phyloP scores from a whole-genome alignment of 2,888 invertebrate species.

The Thumatha senex region DNA sequence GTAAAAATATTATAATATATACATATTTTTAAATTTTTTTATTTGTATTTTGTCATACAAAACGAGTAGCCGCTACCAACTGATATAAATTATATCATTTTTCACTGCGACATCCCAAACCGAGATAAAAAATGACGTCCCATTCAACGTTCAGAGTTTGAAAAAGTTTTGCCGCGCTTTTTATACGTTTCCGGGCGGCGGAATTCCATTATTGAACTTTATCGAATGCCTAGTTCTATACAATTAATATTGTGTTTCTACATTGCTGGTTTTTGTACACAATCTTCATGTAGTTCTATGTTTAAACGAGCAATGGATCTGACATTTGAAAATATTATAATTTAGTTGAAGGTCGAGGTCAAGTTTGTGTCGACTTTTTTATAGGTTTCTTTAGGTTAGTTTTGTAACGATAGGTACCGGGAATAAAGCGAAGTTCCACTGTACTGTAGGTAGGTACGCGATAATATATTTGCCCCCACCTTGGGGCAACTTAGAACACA shows the following conservation, averaged over 20 bases:
- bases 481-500: no score
- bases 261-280: conserved; percentile 14
- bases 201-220: conserved; percentile 65
- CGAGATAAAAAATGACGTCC: conserved; percentile 80
- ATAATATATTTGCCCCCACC: no score
- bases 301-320: conserved; percentile 17
- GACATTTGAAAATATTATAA: conserved; percentile 15
- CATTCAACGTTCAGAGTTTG: conserved; percentile 76
- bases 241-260: conserved; percentile 22
- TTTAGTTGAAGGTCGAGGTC: conserved; percentile 21
- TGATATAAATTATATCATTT: conserved; percentile 84
- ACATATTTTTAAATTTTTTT: conserved; percentile 68
- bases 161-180: conserved; percentile 82
- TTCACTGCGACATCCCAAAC: conserved; percentile 81
- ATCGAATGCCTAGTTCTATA: conserved; percentile 36
- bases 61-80: conserved; percentile 81
- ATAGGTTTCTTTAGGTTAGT: conserved; percentile 49
- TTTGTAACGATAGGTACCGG: conserved; percentile 26
- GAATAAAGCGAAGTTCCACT: conserved; percentile 15
- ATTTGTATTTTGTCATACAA: conserved; percentile 81
- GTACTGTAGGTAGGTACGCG: background rate
- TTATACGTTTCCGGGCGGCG: conserved; percentile 79
- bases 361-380: conserved; percentile 54
- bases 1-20: conserved; percentile 71
- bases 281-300: background rate